These are phyloP conservation scores for Aporrectodea caliginosa DNA, from an alignment of 1,140 invertebrate species.

Conservation along the genomic window DNA sequence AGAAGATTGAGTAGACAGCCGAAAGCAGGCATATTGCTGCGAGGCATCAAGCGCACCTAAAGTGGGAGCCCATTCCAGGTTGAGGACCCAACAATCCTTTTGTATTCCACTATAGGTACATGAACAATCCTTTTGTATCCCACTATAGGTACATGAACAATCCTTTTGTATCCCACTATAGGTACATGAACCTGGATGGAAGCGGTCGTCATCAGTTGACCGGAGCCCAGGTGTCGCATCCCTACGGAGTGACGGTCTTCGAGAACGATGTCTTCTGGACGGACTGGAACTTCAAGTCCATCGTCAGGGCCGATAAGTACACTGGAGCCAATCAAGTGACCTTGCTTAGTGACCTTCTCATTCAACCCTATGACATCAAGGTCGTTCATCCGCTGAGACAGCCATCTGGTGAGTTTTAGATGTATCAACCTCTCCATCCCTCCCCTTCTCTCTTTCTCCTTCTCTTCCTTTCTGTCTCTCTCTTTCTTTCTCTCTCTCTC, in stretches of 20 bases:
- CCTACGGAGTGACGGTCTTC: constrained; percentile 13
- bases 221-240: not conserved
- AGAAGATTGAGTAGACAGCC: no score
- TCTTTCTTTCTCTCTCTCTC: no score
- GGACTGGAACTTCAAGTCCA: constrained; percentile 9
- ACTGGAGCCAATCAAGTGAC: not conserved
- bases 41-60: no score
- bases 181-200: constrained; percentile 5
- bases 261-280: constrained; percentile 7
- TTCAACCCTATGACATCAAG: constrained; percentile 3
- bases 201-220: not conserved
- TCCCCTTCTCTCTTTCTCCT: no score
- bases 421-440: not conserved
- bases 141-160: no score
- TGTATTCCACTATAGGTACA: no score
- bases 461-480: no score
- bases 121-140: no score
- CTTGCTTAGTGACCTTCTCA: not conserved
- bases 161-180: no score
- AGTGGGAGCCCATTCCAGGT: no score
- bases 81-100: no score
- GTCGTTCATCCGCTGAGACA: constrained; percentile 15
- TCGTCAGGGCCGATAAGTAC: not conserved
- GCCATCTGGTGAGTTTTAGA: not conserved
- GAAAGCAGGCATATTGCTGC: no score